Evolutionary conservation across 2,888 invertebrate genomes (phyloP), one percentile per base, ranked within the genome.

Genomic region (Cataglyphis cursor): DNA sequence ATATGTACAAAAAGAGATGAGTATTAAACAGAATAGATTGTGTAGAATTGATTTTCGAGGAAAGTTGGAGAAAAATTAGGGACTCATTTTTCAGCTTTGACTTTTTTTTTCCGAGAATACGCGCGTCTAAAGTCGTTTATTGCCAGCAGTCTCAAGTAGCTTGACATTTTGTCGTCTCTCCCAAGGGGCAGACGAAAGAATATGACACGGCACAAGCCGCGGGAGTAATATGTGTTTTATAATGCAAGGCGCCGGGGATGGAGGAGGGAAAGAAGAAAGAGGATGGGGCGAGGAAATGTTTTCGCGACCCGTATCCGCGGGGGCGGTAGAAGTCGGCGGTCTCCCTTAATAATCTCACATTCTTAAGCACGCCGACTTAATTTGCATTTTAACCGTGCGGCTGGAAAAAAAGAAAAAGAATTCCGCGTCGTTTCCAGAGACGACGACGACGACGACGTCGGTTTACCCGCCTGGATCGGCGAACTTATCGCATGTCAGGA

Each of bases 331-430:
- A 83, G 85, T 74, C 75, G 82, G 57, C 85, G 84, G 85, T 83
- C 83, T 87, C 91, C 88, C 91, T 92, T 92, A 91, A 90, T 90
- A 92, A 92, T 90, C 90, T 89, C 86, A 88, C 92, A 91, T 92
- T 92, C 93, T 93, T 90, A 91, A 93, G 91, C 91, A 88, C 89
- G 87, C 88, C 80, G 91, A 91, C 91, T 91, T 89, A 89, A 93
- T 93, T 93, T 92, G 91, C 92, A 92, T 93, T 93, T 92, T 92
- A 92, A 93, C 91, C 92, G 89, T 87, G 88, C 85, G 73, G 80
- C 85, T 61, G 72, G 35, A 85, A 84, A 89, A 85, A 82, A 84
- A 89, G 85, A 82, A 86, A 88, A 90, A 86, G 86, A 88, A 86
- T 81, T 87, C 85, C 51, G 51, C 86, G 80, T 83, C 85, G 73